Evolutionary conservation across 2,888 invertebrate species (phyloP).

Genomic region (Cryptophagus acutangulus): DNA sequence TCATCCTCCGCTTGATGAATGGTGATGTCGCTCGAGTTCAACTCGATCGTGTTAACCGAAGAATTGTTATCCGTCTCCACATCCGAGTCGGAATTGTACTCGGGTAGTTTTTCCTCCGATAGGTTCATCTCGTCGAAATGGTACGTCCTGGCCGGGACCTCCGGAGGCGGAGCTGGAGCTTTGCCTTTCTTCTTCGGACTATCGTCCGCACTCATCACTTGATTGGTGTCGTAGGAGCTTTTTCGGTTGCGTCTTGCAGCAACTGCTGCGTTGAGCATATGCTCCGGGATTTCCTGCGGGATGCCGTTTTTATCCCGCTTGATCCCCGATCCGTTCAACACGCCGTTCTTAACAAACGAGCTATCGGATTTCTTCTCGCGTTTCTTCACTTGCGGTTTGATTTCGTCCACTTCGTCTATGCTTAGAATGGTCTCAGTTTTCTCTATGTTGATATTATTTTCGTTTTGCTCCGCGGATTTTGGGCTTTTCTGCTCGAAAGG

Average conservation of each 20-base stretch:
- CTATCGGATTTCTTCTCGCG: conserved; percentile 44
- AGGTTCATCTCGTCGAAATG: conserved; percentile 54
- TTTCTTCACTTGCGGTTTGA: conserved; percentile 49
- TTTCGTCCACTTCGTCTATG: conserved; percentile 53
- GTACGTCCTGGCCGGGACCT: conserved; percentile 15
- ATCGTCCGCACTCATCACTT: conserved; percentile 25
- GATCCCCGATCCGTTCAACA: conserved; percentile 57
- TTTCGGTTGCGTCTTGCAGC: conserved; percentile 65
- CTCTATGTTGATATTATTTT: conserved; percentile 39
- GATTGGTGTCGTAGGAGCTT: conserved; percentile 42
- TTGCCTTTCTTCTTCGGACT: conserved; percentile 63
- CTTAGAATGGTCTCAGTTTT: conserved; percentile 25
- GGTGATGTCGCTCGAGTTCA: conserved; percentile 70
- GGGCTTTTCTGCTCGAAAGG: conserved; percentile 46
- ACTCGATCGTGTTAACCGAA: conserved; percentile 61
- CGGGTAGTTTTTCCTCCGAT: conserved; percentile 48
- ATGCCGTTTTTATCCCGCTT: conserved; percentile 58
- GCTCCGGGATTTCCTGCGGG: conserved; percentile 66
- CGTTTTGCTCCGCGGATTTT: conserved; percentile 44
- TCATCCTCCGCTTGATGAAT: conserved; percentile 66
- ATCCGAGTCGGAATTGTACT: conserved; percentile 51
- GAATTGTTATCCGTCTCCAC: conserved; percentile 48
- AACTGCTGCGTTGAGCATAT: conserved; percentile 67
- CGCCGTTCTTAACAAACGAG: conserved; percentile 44
- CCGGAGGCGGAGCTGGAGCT: conserved; percentile 64